Percentiles rank a stretch among this genome's conserved stretches.
phyloP scores from a whole-genome alignment of 2,113 vertebrate species.

The Hypomesus transpacificus region DNA sequence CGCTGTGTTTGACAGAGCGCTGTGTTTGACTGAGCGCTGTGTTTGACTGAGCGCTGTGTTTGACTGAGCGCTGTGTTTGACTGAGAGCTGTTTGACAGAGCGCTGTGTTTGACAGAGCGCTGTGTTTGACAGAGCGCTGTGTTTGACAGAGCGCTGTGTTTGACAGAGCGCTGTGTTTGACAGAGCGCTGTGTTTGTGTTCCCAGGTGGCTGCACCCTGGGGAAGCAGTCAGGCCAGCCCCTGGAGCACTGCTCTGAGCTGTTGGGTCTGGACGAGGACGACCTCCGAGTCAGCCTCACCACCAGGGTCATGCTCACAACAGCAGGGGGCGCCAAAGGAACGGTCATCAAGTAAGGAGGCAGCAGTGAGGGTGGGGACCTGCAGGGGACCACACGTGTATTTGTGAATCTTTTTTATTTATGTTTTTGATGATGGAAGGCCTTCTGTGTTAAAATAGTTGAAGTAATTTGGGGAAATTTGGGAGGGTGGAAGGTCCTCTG shows the following conservation, averaged over 20 bases:
- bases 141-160: not conserved
- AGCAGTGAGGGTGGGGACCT: too few relatives aligned
- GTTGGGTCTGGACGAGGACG: conserved; percentile 87
- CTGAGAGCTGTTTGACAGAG: too few relatives aligned
- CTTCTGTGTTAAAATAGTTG: too few relatives aligned
- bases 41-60: too few relatives aligned
- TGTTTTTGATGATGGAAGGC: too few relatives aligned
- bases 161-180: not conserved
- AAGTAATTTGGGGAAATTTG: too few relatives aligned
- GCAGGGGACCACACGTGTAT: too few relatives aligned
- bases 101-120: not conserved
- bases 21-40: too few relatives aligned
- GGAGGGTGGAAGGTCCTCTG: too few relatives aligned
- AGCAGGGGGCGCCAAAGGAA: conserved; percentile 96
- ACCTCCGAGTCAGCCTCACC: conserved; percentile 89
- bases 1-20: not conserved
- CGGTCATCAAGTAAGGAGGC: conserved; percentile 89
- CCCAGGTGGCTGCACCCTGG: conserved; percentile 87
- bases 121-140: too few relatives aligned
- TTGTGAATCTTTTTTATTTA: too few relatives aligned
- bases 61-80: not conserved
- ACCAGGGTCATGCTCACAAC: conserved; percentile 94
- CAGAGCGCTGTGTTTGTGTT: not conserved
- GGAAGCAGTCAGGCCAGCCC: conserved; percentile 77
- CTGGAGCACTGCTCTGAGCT: conserved; percentile 85